Evolutionary conservation across 2,113 vertebrate genomes (phyloP).

Genomic region (Setophaga kirtlandii): DNA sequence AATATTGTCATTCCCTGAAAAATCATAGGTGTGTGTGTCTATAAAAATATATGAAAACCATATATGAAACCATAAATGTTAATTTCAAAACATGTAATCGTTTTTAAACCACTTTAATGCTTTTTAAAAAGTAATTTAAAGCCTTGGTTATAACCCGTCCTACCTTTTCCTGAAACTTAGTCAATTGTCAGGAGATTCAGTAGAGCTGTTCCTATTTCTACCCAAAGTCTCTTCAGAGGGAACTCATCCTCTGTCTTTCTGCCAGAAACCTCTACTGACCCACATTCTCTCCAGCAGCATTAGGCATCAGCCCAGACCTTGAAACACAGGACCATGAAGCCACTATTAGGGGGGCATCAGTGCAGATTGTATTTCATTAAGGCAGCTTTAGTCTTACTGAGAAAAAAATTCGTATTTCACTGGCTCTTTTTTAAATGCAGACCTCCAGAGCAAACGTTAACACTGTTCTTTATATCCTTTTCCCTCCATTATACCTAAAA

Average conservation of each 20-base stretch:
- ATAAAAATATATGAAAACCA: neutral
- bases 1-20: neutral
- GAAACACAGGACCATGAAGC: neutral
- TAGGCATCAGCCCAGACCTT: neutral
- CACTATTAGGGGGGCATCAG: neutral
- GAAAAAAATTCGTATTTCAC: neutral
- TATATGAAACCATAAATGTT: neutral
- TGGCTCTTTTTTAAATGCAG: neutral
- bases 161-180: neutral
- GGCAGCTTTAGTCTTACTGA: neutral
- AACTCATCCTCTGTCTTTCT: neutral
- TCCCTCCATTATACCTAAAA: neutral
- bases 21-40: neutral
- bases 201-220: neutral
- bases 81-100: neutral
- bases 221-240: neutral
- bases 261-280: neutral
- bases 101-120: neutral
- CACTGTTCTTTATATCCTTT: neutral
- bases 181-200: neutral
- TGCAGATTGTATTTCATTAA: neutral
- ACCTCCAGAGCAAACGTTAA: neutral
- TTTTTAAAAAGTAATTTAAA: neutral
- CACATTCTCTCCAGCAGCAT: neutral
- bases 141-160: neutral